Conservation (phyloP, 2,888 invertebrate genomes). For the Torymus texanus region DNA sequence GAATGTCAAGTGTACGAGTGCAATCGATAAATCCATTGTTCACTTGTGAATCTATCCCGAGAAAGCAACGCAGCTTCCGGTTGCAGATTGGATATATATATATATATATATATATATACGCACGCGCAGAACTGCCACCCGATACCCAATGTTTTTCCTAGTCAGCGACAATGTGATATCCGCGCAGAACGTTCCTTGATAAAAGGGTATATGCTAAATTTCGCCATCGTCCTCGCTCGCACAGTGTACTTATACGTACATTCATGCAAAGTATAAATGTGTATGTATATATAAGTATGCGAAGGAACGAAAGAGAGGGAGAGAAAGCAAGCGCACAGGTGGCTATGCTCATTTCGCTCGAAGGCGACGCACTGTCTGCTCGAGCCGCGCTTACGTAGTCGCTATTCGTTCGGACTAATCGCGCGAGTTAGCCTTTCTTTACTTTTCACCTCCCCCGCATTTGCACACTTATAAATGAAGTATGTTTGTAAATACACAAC, state of each 20-base stretch:
- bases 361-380: slow-evolving; percentile 52
- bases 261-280: no score
- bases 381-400: slow-evolving; percentile 38
- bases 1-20: no score
- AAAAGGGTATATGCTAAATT: no score
- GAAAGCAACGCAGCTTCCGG: slow-evolving; percentile 38
- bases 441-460: not conserved
- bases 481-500: no score
- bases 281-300: not conserved
- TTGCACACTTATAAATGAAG: no score
- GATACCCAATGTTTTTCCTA: slow-evolving; percentile 40
- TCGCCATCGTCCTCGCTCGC: no score
- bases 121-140: not conserved
- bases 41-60: not conserved
- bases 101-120: no score
- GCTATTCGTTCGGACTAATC: slow-evolving; percentile 14
- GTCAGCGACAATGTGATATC: slow-evolving; percentile 32
- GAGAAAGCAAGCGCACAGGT: slow-evolving; percentile 45
- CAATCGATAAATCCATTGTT: not conserved
- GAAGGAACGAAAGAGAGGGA: slow-evolving; percentile 1
- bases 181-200: not conserved
- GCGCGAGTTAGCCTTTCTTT: not conserved
- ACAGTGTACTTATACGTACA: no score
- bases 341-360: slow-evolving; percentile 37
- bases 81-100: no score